Conservation (phyloP, 2,797 vertebrate genomes). For the Paguma larvata region DNA sequence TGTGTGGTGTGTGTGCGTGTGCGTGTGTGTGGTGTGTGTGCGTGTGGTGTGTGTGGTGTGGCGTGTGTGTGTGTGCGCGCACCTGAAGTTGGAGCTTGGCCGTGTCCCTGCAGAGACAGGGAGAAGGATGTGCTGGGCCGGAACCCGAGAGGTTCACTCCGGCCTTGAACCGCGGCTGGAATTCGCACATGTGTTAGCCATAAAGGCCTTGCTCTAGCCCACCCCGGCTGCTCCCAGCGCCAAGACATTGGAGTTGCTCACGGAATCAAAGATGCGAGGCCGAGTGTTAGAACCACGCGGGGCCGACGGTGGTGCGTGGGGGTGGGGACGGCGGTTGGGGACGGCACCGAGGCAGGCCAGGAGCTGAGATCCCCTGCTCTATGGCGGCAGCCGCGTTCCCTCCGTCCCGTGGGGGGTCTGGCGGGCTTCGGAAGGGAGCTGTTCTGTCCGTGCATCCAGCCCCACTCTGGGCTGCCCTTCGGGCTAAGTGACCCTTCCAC, state of each 20-base stretch:
- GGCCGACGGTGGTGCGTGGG: not conserved
- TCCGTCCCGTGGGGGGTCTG: too few relatives aligned
- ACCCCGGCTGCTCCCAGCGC: constrained; percentile 54
- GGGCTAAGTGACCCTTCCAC: not conserved
- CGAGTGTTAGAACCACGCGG: not conserved
- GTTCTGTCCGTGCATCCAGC: not conserved
- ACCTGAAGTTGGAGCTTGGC: not conserved
- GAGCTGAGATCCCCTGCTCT: not conserved
- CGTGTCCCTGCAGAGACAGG: not conserved
- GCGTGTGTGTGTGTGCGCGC: too few relatives aligned
- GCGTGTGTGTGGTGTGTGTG: too few relatives aligned
- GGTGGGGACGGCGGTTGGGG: not conserved
- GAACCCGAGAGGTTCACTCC: constrained; percentile 38
- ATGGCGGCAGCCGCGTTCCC: not conserved
- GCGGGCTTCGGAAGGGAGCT: not conserved
- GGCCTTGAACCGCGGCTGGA: constrained; percentile 49
- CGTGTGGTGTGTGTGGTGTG: not conserved
- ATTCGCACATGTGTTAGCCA: constrained; percentile 78
- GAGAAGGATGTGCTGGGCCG: constrained; percentile 1
- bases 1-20: too few relatives aligned
- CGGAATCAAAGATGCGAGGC: not conserved
- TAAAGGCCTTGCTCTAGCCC: constrained; percentile 62
- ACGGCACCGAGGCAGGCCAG: not conserved
- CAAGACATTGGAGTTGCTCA: constrained; percentile 52
- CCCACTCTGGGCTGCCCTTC: not conserved